A percentile compares a stretch with the other conserved stretches of the same genome.
Evolutionary conservation across 2,888 invertebrate genomes (phyloP).

Genomic region (Calliopum simillimum): DNA sequence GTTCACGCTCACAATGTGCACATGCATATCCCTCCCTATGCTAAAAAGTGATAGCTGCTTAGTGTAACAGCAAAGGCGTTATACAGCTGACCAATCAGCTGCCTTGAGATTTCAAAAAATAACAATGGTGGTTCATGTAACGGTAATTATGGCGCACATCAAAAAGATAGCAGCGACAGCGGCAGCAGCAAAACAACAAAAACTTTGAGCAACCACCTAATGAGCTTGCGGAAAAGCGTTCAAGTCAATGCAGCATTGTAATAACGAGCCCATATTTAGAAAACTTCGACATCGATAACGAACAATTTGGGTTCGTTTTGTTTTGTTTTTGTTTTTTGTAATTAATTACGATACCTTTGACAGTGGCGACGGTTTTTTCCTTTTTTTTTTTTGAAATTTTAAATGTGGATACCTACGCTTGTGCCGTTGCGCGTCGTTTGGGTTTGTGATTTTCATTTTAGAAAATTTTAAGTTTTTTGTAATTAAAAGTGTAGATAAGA

Average conservation of each 20-base stretch:
- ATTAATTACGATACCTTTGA: too few species aligned
- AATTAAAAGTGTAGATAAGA: too few species aligned
- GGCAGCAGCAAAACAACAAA: conserved; percentile 8
- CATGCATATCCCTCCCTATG: neutral
- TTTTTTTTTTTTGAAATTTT: too few species aligned
- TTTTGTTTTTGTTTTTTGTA: neutral
- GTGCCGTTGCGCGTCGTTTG: too few species aligned
- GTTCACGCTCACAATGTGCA: conserved; percentile 29
- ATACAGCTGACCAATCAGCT: conserved; percentile 55
- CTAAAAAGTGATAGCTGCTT: conserved; percentile 22
- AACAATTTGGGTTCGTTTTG: neutral
- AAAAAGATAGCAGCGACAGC: conserved; percentile 34
- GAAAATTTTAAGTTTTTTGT: too few species aligned
- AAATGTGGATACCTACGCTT: too few species aligned
- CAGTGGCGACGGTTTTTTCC: too few species aligned
- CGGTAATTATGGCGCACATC: conserved; percentile 67
- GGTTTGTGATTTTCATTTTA: too few species aligned
- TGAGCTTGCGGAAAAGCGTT: conserved; percentile 12
- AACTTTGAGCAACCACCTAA: conserved; percentile 16
- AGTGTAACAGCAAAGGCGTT: conserved; percentile 34
- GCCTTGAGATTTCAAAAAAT: conserved; percentile 52
- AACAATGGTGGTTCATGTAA: conserved; percentile 65
- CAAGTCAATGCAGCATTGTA: conserved; percentile 1
- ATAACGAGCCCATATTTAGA: conserved; percentile 65
- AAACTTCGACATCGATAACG: conserved; percentile 28